Conservation (phyloP, 2,113 vertebrate species). For the Reinhardtius hippoglossoides region DNA sequence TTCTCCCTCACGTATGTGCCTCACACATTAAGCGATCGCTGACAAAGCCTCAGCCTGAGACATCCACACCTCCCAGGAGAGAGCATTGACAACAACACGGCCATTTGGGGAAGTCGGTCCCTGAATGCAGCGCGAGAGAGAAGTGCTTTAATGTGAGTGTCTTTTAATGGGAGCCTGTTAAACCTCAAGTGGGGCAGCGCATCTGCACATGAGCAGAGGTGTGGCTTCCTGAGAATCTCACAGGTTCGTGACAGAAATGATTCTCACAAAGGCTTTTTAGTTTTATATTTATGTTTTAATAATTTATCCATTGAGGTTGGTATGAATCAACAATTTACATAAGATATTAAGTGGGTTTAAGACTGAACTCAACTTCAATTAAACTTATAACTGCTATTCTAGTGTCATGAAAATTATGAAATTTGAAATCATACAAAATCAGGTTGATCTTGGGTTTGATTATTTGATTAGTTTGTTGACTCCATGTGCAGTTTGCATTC, state of each 20-base stretch:
- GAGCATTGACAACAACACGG: conserved; percentile 47
- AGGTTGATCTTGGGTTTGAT: no score
- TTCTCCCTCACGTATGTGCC: neutral
- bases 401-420: neutral
- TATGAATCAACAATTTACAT: neutral
- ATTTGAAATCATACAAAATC: neutral
- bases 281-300: no score
- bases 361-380: no score
- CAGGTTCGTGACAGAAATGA: neutral
- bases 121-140: conserved; percentile 30
- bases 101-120: conserved; percentile 45
- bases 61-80: conserved; percentile 52
- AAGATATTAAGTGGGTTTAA: neutral
- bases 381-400: no score
- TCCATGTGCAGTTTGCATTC: no score
- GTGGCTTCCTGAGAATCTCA: neutral
- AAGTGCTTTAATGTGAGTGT: conserved; percentile 25
- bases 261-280: neutral
- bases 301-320: neutral
- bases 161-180: conserved; percentile 24
- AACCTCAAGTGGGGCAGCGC: conserved; percentile 24
- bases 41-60: conserved; percentile 43
- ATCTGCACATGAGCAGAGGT: conserved; percentile 29
- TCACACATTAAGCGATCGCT: conserved; percentile 16
- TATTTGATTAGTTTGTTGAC: no score